Base-by-base conservation (phyloP, 2,888 invertebrate species). In the Harmothoe impar region DNA sequence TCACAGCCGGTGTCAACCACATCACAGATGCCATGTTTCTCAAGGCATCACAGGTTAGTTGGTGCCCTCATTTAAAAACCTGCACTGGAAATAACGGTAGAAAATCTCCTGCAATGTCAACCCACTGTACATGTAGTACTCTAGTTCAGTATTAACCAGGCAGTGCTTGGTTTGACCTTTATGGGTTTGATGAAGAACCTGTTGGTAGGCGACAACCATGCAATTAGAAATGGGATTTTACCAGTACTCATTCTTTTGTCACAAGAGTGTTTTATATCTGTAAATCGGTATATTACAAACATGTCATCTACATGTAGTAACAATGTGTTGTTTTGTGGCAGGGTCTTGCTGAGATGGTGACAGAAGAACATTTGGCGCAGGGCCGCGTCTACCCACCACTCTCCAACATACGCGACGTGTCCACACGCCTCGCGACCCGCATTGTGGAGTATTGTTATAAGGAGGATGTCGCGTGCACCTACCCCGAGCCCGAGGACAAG, bases 331-430 rank as follows among this genome's bases (percentile, higher is more conserved):
- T n/a, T n/a, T 20, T 0, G 68, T 51, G 33, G 51, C 96, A 98
- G 97, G 97, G 97, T 90, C 96, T 99, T 90, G 97, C 99, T 0
- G 97, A 97, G 5, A 96, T 98, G 89, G 99, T 99, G 12, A 97
- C 97, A 0, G 97, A 98, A 88, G 97, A 97, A 0, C 98, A 99
- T 96, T 96, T 99, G 94, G 97, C 97, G 0, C 97, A 97, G 90
- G 99, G 99, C 91, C 97, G 98, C 93, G 96, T 99, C 90, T 99
- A 99, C 96, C 99, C 99, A 31, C 98, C 99, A 0, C 97, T 99
- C 23, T 96, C 97, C 72, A 96, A 97, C 92, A 98, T 99, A 93
- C 97, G 98, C 93, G 97, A 97, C 92, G 98, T 98, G 95, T 99
- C 99, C 0, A 96, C 98, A 90, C 97, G 97, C 95, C 99, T 99